phyloP scores from a whole-genome alignment of 2,888 invertebrate species.

The Callinectes sapidus region DNA sequence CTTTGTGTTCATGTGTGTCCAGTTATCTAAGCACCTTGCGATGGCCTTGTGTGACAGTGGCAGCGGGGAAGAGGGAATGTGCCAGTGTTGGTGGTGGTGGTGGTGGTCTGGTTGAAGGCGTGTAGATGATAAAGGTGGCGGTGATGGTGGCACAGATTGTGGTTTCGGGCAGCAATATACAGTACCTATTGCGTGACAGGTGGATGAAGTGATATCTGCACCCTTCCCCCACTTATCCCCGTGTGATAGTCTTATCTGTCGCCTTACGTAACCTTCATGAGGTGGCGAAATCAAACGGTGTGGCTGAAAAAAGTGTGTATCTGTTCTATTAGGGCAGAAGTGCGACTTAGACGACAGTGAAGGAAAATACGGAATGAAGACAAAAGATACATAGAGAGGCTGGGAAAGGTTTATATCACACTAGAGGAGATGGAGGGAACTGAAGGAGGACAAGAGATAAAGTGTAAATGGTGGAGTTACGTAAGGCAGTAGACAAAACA shows the following conservation, averaged over 20 bases:
- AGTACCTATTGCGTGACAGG: constrained; percentile 14
- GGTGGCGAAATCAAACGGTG: not conserved
- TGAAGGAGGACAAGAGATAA: not conserved
- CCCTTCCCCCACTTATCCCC: not conserved
- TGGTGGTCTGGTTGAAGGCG: not conserved
- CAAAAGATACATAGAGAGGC: not conserved
- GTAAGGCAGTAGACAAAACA: not conserved
- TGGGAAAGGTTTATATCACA: not conserved
- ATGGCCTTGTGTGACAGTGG: not conserved
- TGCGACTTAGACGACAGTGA: not conserved
- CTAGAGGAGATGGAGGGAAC: not conserved
- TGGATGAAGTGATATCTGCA: not conserved
- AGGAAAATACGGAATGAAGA: not conserved
- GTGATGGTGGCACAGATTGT: not conserved
- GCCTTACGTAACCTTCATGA: not conserved
- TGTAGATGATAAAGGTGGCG: not conserved
- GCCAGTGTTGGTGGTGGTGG: not conserved
- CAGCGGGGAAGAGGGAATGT: not conserved
- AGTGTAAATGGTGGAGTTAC: not conserved
- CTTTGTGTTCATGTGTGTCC: too few species aligned
- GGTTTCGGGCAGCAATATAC: not conserved
- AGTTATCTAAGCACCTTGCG: not conserved
- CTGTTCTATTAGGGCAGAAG: not conserved
- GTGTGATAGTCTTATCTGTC: not conserved
- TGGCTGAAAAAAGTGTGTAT: not conserved